Conservation (phyloP, 2,797 vertebrate species). For the Tadarida brasiliensis region DNA sequence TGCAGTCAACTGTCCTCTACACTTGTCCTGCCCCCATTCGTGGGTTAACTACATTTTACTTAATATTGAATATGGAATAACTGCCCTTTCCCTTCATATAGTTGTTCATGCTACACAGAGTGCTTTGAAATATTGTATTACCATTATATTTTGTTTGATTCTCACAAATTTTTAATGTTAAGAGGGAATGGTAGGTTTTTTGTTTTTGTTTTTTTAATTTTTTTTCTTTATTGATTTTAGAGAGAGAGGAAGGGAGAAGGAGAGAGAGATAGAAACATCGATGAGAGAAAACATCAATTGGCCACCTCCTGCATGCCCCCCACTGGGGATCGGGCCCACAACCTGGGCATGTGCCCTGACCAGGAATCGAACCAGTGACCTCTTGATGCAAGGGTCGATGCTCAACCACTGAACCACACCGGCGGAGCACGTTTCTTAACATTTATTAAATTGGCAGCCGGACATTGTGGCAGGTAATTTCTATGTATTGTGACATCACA, state of each 20-base stretch:
- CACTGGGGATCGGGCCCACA: too few relatives aligned
- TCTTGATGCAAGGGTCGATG: too few relatives aligned
- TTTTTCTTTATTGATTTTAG: too few relatives aligned
- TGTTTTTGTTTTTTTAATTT: background rate
- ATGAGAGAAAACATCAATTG: too few relatives aligned
- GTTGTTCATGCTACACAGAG: background rate
- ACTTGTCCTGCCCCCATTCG: background rate
- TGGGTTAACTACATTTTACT: background rate
- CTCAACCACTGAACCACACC: too few relatives aligned
- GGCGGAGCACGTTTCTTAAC: background rate
- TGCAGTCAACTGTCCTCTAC: background rate
- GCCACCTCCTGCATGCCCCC: too few relatives aligned
- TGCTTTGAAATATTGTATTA: background rate
- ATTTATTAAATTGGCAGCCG: background rate
- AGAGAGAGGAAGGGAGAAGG: too few relatives aligned
- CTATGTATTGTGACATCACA: background rate
- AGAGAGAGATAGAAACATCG: too few relatives aligned
- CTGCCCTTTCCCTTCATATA: background rate
- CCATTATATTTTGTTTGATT: constrained; percentile 4
- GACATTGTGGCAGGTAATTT: background rate
- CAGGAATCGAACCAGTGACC: too few relatives aligned
- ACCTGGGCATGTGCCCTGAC: too few relatives aligned
- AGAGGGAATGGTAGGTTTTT: background rate
- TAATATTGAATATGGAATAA: background rate
- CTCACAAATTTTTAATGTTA: background rate